These are phyloP conservation scores for Macroteleia sp. DNA, from an alignment of 2,888 invertebrate genomes.

Conservation along the genomic window DNA sequence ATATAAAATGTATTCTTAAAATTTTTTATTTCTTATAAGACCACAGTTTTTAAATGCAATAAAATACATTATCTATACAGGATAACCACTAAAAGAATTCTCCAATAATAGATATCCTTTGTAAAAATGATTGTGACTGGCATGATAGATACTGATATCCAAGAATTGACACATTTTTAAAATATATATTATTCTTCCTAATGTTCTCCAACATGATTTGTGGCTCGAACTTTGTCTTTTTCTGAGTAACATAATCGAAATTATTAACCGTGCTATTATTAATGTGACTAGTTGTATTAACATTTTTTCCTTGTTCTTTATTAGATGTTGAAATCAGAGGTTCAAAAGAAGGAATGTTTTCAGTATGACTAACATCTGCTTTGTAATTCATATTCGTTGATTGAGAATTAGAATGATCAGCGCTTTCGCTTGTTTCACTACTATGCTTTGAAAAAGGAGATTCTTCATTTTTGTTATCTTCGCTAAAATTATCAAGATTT, in stretches of 20 bases:
- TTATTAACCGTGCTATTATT: conserved; percentile 2
- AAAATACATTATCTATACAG: too few relatives aligned
- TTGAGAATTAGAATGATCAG: conserved; percentile 60
- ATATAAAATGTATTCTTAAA: too few relatives aligned
- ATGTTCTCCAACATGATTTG: conserved; percentile 89
- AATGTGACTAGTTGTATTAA: conserved; percentile 59
- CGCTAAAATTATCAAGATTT: neutral
- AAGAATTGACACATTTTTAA: conserved; percentile 86
- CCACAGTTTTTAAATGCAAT: too few relatives aligned
- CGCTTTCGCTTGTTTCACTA: conserved; percentile 34
- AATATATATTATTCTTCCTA: conserved; percentile 86
- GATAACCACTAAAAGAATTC: conserved; percentile 91
- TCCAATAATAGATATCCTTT: conserved; percentile 91
- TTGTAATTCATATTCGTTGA: conserved; percentile 76
- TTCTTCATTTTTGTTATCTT: too few relatives aligned
- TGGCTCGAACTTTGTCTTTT: conserved; percentile 88
- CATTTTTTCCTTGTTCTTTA: conserved; percentile 68
- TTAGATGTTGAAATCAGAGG: conserved; percentile 71
- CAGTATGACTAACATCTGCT: conserved; percentile 77
- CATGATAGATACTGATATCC: conserved; percentile 90
- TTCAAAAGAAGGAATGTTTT: conserved; percentile 78
- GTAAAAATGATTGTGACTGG: conserved; percentile 91
- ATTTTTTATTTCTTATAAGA: too few relatives aligned
- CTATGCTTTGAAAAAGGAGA: too few relatives aligned
- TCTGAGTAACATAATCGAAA: conserved; percentile 61